These are phyloP conservation scores for Xerus rutilus DNA, from an alignment of 2,797 vertebrate genomes.

Conservation along the genomic window DNA sequence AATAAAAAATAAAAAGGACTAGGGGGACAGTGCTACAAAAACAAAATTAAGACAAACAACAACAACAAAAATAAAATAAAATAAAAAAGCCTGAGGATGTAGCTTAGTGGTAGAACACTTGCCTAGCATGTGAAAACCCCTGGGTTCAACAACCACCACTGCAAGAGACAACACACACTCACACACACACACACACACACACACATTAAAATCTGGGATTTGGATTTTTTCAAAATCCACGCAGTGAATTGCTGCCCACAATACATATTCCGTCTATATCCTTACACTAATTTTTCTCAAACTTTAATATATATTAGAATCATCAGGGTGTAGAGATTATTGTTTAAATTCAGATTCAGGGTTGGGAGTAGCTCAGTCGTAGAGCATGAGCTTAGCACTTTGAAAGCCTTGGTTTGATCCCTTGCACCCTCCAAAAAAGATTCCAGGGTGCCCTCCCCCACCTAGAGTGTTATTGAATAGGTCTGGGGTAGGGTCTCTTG, in stretches of 20 bases:
- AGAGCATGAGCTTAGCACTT: background rate
- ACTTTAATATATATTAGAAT: constrained; percentile 40
- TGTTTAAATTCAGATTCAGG: constrained; percentile 42
- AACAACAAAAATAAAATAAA: too few relatives aligned
- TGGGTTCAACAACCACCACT: too few relatives aligned
- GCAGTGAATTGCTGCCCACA: constrained; percentile 29
- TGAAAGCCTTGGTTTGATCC: background rate
- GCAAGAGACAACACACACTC: too few relatives aligned
- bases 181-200: too few relatives aligned
- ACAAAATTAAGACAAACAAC: background rate
- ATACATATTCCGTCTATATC: constrained; percentile 30
- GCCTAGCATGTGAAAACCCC: background rate
- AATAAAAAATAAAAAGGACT: too few relatives aligned
- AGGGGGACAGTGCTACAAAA: background rate
- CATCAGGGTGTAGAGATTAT: background rate
- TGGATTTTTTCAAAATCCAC: background rate
- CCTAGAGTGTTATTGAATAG: background rate
- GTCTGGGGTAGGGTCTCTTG: background rate
- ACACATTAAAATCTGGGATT: constrained; percentile 20
- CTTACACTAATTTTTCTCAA: constrained; percentile 48
- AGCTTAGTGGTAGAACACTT: background rate
- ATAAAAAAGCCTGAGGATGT: background rate
- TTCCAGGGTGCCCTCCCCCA: background rate
- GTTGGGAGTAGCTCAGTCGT: background rate
- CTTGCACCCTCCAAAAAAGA: background rate